Conservation (phyloP, 2,797 vertebrate genomes). For the Trachops cirrhosus region DNA sequence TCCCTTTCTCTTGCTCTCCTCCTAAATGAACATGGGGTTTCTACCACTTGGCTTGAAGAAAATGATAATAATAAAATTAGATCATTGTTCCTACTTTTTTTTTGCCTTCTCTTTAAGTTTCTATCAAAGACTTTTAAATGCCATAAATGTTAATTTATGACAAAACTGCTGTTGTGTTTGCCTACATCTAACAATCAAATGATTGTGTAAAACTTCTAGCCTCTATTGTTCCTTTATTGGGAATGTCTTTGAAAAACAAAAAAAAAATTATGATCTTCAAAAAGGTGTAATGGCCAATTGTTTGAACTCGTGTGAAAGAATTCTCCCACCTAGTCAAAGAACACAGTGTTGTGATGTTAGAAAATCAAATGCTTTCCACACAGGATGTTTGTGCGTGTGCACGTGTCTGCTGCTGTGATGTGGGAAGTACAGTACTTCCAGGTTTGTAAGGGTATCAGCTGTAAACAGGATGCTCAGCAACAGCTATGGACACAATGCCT, state of each 20-base stretch:
- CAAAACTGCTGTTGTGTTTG: neutral
- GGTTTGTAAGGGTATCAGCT: conserved; percentile 72
- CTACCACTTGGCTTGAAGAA: neutral
- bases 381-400: conserved; percentile 82
- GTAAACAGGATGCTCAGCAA: conserved; percentile 86
- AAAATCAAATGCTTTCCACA: conserved; percentile 70
- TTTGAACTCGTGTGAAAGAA: conserved; percentile 80
- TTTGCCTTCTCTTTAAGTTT: neutral
- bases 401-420: conserved; percentile 74
- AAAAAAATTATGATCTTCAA: conserved; percentile 72
- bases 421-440: conserved; percentile 79
- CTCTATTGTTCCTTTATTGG: conserved; percentile 67
- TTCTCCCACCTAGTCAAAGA: conserved; percentile 79
- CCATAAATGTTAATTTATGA: neutral
- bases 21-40: neutral
- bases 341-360: conserved; percentile 68
- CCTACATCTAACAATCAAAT: neutral
- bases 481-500: conserved; percentile 53
- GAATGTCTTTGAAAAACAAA: conserved; percentile 33
- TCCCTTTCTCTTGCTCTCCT: neutral
- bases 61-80: conserved; percentile 8
- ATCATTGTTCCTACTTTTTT: fast-evolving
- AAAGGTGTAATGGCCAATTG: conserved; percentile 80
- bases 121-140: neutral
- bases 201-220: conserved; percentile 65